These are phyloP conservation scores for Calyptomena viridis DNA, from an alignment of 2,113 vertebrate genomes.

Conservation along the genomic window DNA sequence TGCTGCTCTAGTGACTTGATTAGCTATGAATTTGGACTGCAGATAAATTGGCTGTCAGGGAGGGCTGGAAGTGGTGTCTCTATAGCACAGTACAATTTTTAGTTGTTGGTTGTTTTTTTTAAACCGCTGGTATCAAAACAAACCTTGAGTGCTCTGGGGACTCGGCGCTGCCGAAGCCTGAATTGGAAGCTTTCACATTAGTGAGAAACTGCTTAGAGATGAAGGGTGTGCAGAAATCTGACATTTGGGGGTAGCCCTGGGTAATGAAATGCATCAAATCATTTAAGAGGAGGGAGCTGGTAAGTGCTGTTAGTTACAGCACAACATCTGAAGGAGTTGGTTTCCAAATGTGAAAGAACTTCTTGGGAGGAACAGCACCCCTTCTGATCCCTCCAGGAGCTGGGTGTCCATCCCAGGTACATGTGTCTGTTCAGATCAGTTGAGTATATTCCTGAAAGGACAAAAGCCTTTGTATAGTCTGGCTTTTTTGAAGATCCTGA, in stretches of 20 bases:
- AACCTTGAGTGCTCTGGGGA: neutral
- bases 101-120: neutral
- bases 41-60: conserved; percentile 37
- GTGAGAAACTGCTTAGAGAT: neutral
- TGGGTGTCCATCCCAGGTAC: neutral
- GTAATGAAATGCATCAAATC: neutral
- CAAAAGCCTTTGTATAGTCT: neutral
- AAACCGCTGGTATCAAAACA: conserved; percentile 24
- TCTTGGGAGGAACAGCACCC: neutral
- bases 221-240: neutral
- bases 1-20: conserved; percentile 3
- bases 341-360: neutral
- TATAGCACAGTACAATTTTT: neutral
- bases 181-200: neutral
- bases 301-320: neutral
- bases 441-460: neutral
- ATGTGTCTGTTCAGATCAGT: neutral
- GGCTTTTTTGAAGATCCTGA: neutral
- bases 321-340: neutral
- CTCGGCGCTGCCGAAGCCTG: neutral
- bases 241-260: neutral
- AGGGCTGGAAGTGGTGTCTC: neutral
- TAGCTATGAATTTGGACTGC: conserved; percentile 16
- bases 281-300: neutral
- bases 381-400: neutral